Percentiles rank a stretch among this genome's conserved stretches.
Evolutionary conservation across 2,888 invertebrate species (phyloP).

Genomic region (Mimas tiliae): DNA sequence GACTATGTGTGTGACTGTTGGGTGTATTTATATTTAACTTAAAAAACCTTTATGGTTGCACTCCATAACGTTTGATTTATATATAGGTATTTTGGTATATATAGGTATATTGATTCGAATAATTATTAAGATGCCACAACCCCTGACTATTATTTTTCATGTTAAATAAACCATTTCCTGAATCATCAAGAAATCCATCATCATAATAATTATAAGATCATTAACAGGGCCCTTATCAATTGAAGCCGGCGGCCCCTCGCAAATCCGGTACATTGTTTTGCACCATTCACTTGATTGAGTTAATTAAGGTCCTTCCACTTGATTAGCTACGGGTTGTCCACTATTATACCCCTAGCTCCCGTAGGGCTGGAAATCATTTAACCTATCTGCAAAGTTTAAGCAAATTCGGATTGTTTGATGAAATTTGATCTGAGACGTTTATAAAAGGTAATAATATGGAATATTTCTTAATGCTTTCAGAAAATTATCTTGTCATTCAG

Average conservation of each 20-base stretch:
- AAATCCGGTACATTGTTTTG: conserved; percentile 51
- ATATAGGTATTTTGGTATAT: no score
- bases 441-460: neutral
- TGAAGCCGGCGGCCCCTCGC: conserved; percentile 20
- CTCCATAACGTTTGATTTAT: no score
- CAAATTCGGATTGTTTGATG: neutral
- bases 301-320: conserved; percentile 55
- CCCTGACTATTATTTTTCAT: neutral
- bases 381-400: neutral
- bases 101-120: no score
- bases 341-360: conserved; percentile 43
- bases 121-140: no score
- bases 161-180: no score
- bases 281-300: conserved; percentile 49
- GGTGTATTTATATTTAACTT: no score
- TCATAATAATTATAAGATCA: conserved; percentile 16
- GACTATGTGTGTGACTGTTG: no score
- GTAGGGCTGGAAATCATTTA: conserved; percentile 13
- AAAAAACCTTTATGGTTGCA: no score
- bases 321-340: conserved; percentile 57
- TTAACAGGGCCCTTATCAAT: conserved; percentile 24
- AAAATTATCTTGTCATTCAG: no score
- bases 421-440: neutral
- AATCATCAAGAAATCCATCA: conserved; percentile 16
- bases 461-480: no score